A percentile compares a stretch with the other conserved stretches of the same genome.
These are phyloP conservation scores for Alviniconcha marisindica DNA, from an alignment of 1,140 invertebrate species.

Conservation along the genomic window DNA sequence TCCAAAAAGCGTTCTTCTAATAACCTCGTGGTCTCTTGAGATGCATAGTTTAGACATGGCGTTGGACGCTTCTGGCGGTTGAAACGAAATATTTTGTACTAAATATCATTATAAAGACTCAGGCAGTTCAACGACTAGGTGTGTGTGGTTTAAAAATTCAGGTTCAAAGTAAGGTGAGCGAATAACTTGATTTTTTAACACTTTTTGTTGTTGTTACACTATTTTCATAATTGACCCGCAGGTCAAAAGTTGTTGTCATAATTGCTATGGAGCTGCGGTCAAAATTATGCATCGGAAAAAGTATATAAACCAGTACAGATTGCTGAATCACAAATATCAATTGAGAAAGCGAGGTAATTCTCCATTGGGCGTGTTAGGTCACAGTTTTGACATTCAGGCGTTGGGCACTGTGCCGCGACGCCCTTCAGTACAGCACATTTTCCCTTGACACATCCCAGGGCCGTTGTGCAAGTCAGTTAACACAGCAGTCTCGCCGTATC, in stretches of 20 bases:
- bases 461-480: too few relatives aligned
- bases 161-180: neutral
- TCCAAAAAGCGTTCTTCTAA: neutral
- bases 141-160: neutral
- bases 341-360: neutral
- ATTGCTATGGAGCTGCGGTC: conserved; percentile 56
- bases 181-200: neutral
- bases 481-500: too few relatives aligned
- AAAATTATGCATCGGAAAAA: neutral
- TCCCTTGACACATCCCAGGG: neutral
- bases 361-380: neutral
- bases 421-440: neutral
- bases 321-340: neutral
- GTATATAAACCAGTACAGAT: neutral
- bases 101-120: neutral
- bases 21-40: neutral
- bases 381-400: neutral
- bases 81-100: neutral
- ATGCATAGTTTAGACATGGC: conserved; percentile 17
- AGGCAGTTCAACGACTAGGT: too few relatives aligned
- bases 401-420: neutral
- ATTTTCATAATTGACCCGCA: too few relatives aligned
- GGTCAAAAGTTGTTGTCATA: conserved; percentile 55
- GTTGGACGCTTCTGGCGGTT: conserved; percentile 2
- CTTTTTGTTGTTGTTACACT: neutral